phyloP scores from a whole-genome alignment of 2,888 invertebrate genomes.

The Limnephilus rhombicus region DNA sequence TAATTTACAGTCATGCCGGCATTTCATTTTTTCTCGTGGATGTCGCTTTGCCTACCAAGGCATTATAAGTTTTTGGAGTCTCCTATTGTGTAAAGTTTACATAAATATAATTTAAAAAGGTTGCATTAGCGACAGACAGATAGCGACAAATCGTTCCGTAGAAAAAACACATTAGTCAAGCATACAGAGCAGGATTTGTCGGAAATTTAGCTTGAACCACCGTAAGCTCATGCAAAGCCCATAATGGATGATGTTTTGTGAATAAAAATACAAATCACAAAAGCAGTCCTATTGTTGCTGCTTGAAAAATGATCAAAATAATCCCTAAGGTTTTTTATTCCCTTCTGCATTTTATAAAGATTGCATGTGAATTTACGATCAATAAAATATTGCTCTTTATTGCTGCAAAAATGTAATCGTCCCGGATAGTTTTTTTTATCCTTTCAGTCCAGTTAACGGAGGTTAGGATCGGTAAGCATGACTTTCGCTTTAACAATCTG shows the following conservation, averaged over 20 bases:
- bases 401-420: too few species aligned
- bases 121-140: background rate
- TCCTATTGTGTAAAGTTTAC: background rate
- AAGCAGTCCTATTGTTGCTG: too few species aligned
- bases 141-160: background rate
- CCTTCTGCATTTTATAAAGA: too few species aligned
- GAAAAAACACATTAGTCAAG: background rate
- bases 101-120: background rate
- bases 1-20: background rate
- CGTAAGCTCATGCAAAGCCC: background rate
- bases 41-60: background rate
- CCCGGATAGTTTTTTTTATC: too few species aligned
- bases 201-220: background rate
- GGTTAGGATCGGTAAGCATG: too few species aligned
- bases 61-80: background rate
- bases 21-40: background rate
- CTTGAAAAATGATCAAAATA: too few species aligned
- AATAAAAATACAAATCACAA: background rate
- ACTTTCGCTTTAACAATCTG: too few species aligned
- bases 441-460: too few species aligned
- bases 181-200: background rate
- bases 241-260: background rate
- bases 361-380: too few species aligned
- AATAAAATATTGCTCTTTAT: too few species aligned
- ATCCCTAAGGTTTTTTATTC: too few species aligned